Conservation (phyloP, 1,140 invertebrate species). For the Eubasilissa regina region DNA sequence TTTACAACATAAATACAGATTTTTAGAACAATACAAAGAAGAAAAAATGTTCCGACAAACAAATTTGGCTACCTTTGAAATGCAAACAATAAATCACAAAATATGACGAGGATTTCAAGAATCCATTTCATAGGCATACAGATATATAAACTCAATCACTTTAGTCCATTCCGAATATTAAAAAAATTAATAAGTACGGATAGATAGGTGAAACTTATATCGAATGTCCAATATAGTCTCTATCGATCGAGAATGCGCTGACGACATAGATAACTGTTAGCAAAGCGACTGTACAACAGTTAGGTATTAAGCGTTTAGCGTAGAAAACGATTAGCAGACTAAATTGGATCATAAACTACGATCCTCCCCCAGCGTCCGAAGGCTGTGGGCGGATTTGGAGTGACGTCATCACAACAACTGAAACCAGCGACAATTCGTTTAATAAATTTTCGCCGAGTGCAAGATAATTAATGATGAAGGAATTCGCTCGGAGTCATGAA, state of each 20-base stretch:
- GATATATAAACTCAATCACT: too few relatives aligned
- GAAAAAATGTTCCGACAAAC: too few relatives aligned
- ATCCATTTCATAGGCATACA: too few relatives aligned
- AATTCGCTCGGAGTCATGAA: too few relatives aligned
- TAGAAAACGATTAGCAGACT: constrained; percentile 50
- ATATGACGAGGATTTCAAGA: too few relatives aligned
- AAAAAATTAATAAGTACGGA: too few relatives aligned
- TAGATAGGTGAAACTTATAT: background rate
- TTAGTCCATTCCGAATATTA: too few relatives aligned
- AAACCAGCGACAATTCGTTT: constrained; percentile 34
- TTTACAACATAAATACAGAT: too few relatives aligned
- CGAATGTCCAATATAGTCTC: background rate
- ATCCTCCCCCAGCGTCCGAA: constrained; percentile 38
- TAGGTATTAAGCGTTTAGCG: constrained; percentile 54
- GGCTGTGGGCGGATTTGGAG: constrained; percentile 32
- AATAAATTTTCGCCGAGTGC: constrained; percentile 39
- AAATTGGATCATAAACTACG: constrained; percentile 55
- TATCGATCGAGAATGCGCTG: background rate
- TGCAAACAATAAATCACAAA: too few relatives aligned
- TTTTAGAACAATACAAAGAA: too few relatives aligned
- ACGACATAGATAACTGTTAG: background rate
- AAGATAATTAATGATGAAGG: background rate
- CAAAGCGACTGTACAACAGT: constrained; percentile 4
- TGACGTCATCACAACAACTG: background rate
- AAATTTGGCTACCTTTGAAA: too few relatives aligned